These are phyloP conservation scores for Drosophila erecta DNA, from an alignment of 1,140 invertebrate species.

Conservation along the genomic window DNA sequence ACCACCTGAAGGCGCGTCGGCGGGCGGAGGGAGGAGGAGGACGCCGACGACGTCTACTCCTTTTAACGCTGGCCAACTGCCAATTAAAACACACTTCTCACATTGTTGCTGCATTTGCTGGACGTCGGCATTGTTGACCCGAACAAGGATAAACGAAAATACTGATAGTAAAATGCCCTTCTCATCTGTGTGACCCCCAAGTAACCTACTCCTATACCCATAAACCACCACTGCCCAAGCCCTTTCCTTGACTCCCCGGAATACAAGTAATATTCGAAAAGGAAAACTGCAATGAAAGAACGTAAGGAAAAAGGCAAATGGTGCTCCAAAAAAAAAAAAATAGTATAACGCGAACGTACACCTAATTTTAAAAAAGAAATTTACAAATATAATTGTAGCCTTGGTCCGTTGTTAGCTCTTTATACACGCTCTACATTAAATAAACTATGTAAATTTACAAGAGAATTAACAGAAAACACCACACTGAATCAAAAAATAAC, in stretches of 20 bases:
- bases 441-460: constrained; percentile 59
- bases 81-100: constrained; percentile 6
- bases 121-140: constrained; percentile 26
- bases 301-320: constrained; percentile 57
- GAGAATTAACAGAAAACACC: constrained; percentile 6
- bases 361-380: constrained; percentile 28
- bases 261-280: background rate
- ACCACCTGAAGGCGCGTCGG: constrained; percentile 69
- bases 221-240: constrained; percentile 17
- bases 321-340: constrained; percentile 69
- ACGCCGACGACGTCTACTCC: constrained; percentile 26
- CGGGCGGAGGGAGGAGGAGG: constrained; percentile 26
- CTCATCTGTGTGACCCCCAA: background rate
- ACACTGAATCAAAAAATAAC: constrained; percentile 15
- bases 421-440: constrained; percentile 54
- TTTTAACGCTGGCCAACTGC: constrained; percentile 18
- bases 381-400: constrained; percentile 60
- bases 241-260: constrained; percentile 8
- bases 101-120: constrained; percentile 52
- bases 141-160: constrained; percentile 6
- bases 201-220: background rate
- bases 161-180: constrained; percentile 16
- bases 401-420: constrained; percentile 71
- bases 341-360: constrained; percentile 43
- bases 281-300: constrained; percentile 1